Evolutionary conservation across 2,888 invertebrate species (phyloP), one percentile per base, ranked within the genome.

Genomic region (Drosophila pseudotakahashii): DNA sequence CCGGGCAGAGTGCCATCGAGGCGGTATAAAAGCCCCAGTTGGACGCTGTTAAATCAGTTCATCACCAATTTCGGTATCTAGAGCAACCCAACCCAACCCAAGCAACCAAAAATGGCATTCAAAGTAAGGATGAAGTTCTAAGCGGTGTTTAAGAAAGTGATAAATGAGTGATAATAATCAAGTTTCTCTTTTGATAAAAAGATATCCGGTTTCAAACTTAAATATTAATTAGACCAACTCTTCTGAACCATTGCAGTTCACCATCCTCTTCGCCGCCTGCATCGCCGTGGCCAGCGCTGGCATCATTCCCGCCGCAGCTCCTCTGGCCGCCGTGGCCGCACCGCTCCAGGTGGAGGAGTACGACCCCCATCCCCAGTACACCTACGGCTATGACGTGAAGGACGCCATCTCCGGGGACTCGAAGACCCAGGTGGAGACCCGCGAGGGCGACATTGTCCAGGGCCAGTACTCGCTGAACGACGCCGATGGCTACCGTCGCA

Each of bases 381-480:
- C 89, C 52, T 92, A 90, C 45, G 91, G 90, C 23, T 92, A 92
- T 73, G 92, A 92, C 62, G 90, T 92, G 23, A 91, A 92, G 76
- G 92, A 92, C 75, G 84, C 88, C 45, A 71, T 92, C 6, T 91
- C 92, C 10, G 92, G 92, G 36, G 92, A 92, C 57, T 91, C 91
- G 2, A 92, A 92, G 81, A 91, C 83, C 47, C 92, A 92, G 75
- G 90, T 91, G 36, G 92, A 92, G 78, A 89, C 87, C 26, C 92
- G 92, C 50, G 91, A 92, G 68, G 92, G 92, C 51, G 92, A 92
- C 67, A 75, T 91, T 23, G 92, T 92, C 13, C 91, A 90, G 74
- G 92, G 92, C 30, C 92, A 92, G 76, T 92, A 92, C 81, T 92
- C 92, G 3, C 78, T 92, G 75, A 88, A 91, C 63, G 92, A 92